These are phyloP conservation scores for Umimayanthus chanpuru DNA, from an alignment of 92 coral and sea anemone genomes.

Conservation along the genomic window DNA sequence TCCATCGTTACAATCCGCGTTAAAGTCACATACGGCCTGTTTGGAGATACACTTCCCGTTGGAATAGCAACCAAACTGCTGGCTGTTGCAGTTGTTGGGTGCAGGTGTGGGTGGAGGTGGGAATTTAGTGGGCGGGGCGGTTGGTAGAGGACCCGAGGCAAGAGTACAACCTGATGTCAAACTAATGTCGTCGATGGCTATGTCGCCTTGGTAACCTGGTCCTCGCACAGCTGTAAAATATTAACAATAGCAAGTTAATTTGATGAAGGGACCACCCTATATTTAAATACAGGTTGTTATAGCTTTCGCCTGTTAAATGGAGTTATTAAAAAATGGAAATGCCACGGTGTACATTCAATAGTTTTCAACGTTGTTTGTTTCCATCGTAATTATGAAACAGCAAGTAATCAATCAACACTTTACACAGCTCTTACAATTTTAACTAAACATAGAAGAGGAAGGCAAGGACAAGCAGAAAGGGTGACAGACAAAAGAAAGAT, in stretches of 20 bases:
- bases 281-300: too few species aligned
- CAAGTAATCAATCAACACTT: too few species aligned
- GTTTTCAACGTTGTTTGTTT: too few species aligned
- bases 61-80: constrained; percentile 86
- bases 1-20: constrained; percentile 82
- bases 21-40: constrained; percentile 86
- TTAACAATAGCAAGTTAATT: background rate
- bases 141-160: constrained; percentile 69
- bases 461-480: too few species aligned
- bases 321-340: too few species aligned
- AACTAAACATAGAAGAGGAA: too few species aligned
- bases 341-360: too few species aligned
- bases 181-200: constrained; percentile 95
- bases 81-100: constrained; percentile 79
- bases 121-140: constrained; percentile 67
- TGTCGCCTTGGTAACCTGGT: constrained; percentile 81
- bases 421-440: too few species aligned
- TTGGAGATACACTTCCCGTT: constrained; percentile 71
- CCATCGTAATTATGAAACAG: too few species aligned
- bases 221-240: constrained; percentile 77
- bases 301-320: too few species aligned
- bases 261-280: too few species aligned
- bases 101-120: constrained; percentile 83
- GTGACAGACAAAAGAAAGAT: too few species aligned
- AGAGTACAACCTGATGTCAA: constrained; percentile 66